Evolutionary conservation across 2,888 invertebrate species (phyloP).

Genomic region (Xanthia togata): DNA sequence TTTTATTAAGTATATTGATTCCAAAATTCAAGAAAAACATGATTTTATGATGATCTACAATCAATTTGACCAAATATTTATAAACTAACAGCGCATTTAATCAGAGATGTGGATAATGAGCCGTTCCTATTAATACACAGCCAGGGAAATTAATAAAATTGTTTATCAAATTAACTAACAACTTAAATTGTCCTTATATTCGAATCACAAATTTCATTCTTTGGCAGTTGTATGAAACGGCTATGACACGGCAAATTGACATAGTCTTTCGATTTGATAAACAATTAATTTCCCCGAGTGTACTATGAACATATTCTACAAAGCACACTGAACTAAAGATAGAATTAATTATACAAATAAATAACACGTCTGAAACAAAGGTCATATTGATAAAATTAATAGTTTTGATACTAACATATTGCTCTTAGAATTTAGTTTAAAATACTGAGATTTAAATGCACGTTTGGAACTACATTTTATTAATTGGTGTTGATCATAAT

Average conservation of each 20-base stretch:
- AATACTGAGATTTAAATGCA: conserved; percentile 58
- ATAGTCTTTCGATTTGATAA: too few species aligned
- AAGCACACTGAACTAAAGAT: background rate
- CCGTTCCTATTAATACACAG: background rate
- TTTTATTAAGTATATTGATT: background rate
- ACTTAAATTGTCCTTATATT: too few species aligned
- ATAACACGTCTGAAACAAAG: background rate
- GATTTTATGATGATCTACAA: background rate
- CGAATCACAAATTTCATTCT: too few species aligned
- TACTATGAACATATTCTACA: too few species aligned
- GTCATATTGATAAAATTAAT: too few species aligned
- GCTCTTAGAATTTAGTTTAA: background rate
- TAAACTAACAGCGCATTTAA: background rate
- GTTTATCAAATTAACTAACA: too few species aligned
- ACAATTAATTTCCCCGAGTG: too few species aligned
- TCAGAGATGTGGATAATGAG: too few species aligned
- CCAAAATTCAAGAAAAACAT: background rate
- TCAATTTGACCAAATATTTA: background rate
- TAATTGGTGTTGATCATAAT: conserved; percentile 27
- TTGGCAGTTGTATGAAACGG: too few species aligned
- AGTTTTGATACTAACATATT: background rate
- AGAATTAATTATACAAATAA: background rate
- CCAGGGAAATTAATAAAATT: too few species aligned
- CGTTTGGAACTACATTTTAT: background rate
- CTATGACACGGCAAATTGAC: too few species aligned